Conservation (phyloP, 1,140 invertebrate species). For the Eciton burchellii region DNA sequence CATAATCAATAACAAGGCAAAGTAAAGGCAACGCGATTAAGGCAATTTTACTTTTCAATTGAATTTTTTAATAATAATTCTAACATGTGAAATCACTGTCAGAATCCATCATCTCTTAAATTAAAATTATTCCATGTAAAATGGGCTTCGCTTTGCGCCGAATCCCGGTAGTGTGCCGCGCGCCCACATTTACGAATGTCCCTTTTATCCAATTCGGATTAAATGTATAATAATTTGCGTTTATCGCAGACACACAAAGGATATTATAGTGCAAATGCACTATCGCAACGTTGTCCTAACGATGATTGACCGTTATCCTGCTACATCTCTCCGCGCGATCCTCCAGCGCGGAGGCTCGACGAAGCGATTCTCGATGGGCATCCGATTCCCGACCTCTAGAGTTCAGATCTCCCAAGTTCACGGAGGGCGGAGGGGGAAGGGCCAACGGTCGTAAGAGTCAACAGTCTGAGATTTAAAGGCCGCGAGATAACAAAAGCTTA, state of each 20-base stretch:
- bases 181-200: not conserved
- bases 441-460: not conserved
- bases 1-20: conserved; percentile 50
- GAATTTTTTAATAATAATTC: conserved; percentile 59
- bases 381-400: too few relatives aligned
- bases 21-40: conserved; percentile 57
- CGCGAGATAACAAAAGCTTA: conserved; percentile 81
- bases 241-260: not conserved
- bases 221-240: conserved; percentile 41
- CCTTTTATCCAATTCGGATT: not conserved
- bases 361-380: too few relatives aligned
- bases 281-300: not conserved
- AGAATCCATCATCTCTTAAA: conserved; percentile 51
- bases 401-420: too few relatives aligned
- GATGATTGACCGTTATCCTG: not conserved
- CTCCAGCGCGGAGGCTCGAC: too few relatives aligned
- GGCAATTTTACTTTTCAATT: conserved; percentile 58
- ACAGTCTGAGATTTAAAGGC: conserved; percentile 81
- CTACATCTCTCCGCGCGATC: not conserved
- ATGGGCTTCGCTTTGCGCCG: conserved; percentile 8
- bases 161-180: not conserved
- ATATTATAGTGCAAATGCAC: conserved; percentile 15
- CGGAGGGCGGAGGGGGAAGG: conserved; percentile 22
- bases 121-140: conserved; percentile 52
- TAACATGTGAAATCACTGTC: conserved; percentile 33